A percentile compares a stretch with the other conserved stretches of the same genome.
Conservation (phyloP, 2,888 invertebrate species). For the Drosophila longiperda region DNA sequence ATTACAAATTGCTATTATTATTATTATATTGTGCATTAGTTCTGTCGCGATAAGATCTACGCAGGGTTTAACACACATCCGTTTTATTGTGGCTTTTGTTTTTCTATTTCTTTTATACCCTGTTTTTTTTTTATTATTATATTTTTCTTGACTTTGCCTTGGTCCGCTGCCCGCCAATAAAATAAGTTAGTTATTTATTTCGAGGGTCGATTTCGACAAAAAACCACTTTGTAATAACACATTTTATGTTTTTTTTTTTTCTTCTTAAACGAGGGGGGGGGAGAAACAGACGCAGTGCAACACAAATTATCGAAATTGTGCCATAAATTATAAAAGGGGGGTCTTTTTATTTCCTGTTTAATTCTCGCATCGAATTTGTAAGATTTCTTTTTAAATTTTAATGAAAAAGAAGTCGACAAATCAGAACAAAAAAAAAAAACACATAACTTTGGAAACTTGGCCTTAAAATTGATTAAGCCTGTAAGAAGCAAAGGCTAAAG, state of each 20-base stretch:
- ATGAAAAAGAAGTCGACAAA: background rate
- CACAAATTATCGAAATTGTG: constrained; percentile 71
- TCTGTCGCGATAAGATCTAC: constrained; percentile 73
- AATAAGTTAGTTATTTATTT: constrained; percentile 79
- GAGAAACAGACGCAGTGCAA: constrained; percentile 28
- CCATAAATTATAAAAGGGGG: constrained; percentile 63
- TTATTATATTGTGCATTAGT: constrained; percentile 75
- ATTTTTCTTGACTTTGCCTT: constrained; percentile 10
- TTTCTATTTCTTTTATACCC: constrained; percentile 8
- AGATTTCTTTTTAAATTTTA: constrained; percentile 27
- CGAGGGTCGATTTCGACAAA: constrained; percentile 43
- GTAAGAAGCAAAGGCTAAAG: constrained; percentile 20
- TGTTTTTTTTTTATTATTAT: constrained; percentile 9
- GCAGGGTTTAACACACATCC: constrained; percentile 42
- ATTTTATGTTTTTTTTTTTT: constrained; percentile 39
- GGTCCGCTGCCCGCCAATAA: constrained; percentile 49
- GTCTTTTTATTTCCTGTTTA: constrained; percentile 40
- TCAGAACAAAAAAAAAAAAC: constrained; percentile 17
- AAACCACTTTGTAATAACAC: constrained; percentile 46
- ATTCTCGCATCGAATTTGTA: constrained; percentile 23
- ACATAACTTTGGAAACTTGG: background rate
- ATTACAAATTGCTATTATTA: constrained; percentile 67
- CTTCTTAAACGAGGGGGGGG: background rate
- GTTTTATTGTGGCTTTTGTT: constrained; percentile 23
- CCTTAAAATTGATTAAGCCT: constrained; percentile 40